Conservation (phyloP, 2,113 vertebrate genomes). For the Marmota flaviventris region DNA sequence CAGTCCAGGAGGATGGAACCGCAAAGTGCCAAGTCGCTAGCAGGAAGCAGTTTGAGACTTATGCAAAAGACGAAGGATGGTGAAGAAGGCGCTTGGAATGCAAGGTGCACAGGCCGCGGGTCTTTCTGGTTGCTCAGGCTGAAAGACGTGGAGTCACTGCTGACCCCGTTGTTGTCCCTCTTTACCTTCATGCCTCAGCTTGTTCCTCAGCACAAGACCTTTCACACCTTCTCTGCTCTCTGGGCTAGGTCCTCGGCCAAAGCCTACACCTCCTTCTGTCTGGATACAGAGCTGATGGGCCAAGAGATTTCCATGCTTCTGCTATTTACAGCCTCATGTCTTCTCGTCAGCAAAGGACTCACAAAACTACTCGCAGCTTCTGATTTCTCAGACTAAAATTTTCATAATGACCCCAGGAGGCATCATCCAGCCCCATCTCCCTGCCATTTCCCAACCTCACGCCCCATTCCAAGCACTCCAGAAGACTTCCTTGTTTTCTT, state of each 20-base stretch:
- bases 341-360: neutral
- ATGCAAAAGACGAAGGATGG: accelerated
- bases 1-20: neutral
- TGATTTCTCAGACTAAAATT: neutral
- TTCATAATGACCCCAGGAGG: accelerated
- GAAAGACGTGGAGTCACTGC: accelerated
- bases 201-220: neutral
- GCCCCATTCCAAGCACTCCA: neutral
- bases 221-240: accelerated
- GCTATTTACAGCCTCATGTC: neutral
- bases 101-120: accelerated
- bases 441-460: neutral
- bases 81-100: accelerated
- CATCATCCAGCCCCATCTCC: accelerated
- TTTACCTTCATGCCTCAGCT: neutral
- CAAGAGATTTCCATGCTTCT: neutral
- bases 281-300: neutral
- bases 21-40: too few species aligned
- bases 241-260: accelerated
- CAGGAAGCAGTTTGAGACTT: neutral
- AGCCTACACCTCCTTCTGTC: accelerated
- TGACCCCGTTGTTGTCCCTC: accelerated
- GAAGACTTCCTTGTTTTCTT: neutral
- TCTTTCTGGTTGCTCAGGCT: neutral
- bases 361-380: neutral